Base-by-base conservation (phyloP, 2,888 invertebrate species). In the Machimus atricapillus region DNA sequence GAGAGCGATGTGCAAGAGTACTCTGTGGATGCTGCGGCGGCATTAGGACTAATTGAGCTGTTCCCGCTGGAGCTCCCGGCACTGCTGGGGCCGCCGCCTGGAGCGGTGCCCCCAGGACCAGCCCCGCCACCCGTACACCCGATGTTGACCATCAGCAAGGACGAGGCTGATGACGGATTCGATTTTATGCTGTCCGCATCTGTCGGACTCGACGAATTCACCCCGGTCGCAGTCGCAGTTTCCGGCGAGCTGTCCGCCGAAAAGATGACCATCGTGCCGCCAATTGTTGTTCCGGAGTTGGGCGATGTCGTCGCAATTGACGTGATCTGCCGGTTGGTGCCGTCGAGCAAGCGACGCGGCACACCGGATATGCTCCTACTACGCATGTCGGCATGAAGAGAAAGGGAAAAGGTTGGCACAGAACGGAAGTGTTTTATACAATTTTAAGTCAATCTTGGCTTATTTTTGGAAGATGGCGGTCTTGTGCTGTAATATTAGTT, bases 341-440 rank as follows among this genome's bases (percentile, higher is more conserved):
- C 91, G 89, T 93, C 93, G 82, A 93, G 91, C 56, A 93, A 90
- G 46, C 93, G 93, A 88, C 93, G 92, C 82, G 93, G 92, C 87
- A 93, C 92, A 88, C 93, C 93, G 88, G 92, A 91, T 89, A 92
- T 91, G 90, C 91, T 92, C 90, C 92, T 92, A 90, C 83, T 81
- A 56, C n/a, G 19, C 27, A 12, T n/a, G 83, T 34, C 83, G 73
- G 83, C 83, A 83, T 66, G 34, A 83, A 83, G 19, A 46, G n/a
- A 87, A 81, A 86, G 73, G 86, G 4, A 86, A 82, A 86, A 46
- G 76, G 74, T 86, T 82, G 85, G 82, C 58, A 66, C 43, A 87
- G 37, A 85, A 73, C 73, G 76, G 86, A 85, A 87, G 83, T 58
- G 43, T 43, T 78, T 43, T 78, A 43, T 78, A 23, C 40, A 43